Evolutionary conservation across 2,797 vertebrate species (phyloP).

Genomic region (Sorex maritimensis): DNA sequence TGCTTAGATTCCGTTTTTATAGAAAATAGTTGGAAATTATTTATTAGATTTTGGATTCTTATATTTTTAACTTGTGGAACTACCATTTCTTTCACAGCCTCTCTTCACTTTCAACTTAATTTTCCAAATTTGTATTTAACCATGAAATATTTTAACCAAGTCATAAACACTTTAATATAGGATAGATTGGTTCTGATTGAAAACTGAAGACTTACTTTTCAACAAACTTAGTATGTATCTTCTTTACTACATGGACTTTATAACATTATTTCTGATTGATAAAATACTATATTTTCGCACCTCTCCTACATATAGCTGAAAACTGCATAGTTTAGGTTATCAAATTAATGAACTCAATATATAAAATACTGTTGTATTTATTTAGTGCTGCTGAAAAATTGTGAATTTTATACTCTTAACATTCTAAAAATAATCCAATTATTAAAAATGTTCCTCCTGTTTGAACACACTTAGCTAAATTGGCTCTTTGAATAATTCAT

Average conservation of each 20-base stretch:
- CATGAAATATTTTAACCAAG: conserved; percentile 2
- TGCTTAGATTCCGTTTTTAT: neutral
- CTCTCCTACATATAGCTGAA: neutral
- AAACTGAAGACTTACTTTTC: neutral
- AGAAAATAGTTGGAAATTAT: neutral
- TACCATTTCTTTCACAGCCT: neutral
- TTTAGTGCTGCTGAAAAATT: neutral
- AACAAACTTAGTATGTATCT: neutral
- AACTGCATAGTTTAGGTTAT: neutral
- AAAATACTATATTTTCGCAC: neutral
- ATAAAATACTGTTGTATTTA: neutral
- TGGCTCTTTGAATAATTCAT: conserved; percentile 65
- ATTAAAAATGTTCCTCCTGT: neutral
- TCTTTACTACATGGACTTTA: neutral
- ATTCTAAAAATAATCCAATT: conserved; percentile 54
- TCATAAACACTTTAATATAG: neutral
- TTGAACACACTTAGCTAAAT: conserved; percentile 35
- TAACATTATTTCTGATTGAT: neutral
- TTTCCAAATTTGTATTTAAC: neutral
- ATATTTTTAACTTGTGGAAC: too few relatives aligned
- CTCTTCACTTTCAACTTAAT: neutral
- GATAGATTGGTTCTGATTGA: neutral
- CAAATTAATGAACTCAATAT: conserved; percentile 5
- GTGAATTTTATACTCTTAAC: neutral
- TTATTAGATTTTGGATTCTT: neutral